phyloP scores from a whole-genome alignment of 2,888 invertebrate genomes.

The Gisinianus flammeolus region DNA sequence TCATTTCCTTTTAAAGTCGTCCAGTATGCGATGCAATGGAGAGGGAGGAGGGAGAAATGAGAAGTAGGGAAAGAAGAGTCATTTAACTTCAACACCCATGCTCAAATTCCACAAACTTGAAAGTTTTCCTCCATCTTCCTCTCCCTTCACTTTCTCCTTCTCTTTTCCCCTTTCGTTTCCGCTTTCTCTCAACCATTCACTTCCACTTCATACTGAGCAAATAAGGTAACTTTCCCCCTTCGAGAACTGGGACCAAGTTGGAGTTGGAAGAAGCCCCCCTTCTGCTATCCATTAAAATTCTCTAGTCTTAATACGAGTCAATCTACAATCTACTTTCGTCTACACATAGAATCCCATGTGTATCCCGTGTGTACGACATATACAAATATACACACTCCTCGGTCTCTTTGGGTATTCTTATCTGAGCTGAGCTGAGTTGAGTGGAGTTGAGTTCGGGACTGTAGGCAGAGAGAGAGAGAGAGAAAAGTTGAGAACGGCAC shows the following conservation, averaged over 20 bases:
- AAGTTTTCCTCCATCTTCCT: conserved; percentile 14
- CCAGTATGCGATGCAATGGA: not conserved
- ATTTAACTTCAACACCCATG: conserved; percentile 32
- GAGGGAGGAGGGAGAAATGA: not conserved
- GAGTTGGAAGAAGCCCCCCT: not conserved
- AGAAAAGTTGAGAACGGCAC: too few relatives aligned
- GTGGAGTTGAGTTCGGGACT: too few relatives aligned
- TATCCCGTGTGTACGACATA: not conserved
- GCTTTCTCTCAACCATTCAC: not conserved
- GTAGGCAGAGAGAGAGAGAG: too few relatives aligned
- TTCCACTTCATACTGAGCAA: not conserved
- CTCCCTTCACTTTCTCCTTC: not conserved
- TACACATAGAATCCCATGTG: not conserved
- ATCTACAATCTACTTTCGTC: not conserved
- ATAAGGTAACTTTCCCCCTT: conserved; percentile 19
- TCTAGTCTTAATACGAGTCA: conserved; percentile 1
- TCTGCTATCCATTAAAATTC: conserved; percentile 17
- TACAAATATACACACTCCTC: too few relatives aligned
- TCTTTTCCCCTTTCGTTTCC: not conserved
- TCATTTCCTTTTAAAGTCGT: conserved; percentile 23
- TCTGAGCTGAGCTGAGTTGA: too few relatives aligned
- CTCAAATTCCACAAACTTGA: conserved; percentile 20
- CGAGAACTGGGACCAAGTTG: too few relatives aligned
- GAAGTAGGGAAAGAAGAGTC: not conserved
- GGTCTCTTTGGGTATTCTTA: too few relatives aligned